Base-by-base conservation (phyloP, 1,140 invertebrate species). In the Panagrolaimus sp. region DNA sequence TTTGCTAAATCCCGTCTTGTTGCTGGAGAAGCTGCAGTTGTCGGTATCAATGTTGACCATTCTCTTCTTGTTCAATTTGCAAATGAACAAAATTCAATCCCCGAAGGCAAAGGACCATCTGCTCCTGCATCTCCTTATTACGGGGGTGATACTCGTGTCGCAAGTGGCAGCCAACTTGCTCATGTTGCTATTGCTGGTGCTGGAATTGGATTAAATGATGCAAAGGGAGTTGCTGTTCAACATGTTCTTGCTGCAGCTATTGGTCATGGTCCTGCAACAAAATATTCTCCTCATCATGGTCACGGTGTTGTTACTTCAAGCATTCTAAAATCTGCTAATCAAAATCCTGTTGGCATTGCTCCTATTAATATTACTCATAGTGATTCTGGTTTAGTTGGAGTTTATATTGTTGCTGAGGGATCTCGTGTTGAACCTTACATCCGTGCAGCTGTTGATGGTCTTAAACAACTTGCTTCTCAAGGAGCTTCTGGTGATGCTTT, bases 41-140 rank as follows among this genome's bases (percentile, higher is more conserved):
- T 81, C 32, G 80, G 80, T 48, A 71, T 81, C 38, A 81, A 81
- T 48, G 70, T 81, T 46, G 81, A 83, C 48, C 80, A 81, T 47
- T 38, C 52, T 44, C 47, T 72, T 62, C 71, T 81, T 1, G 63
- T 81, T 12, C 64, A 75, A 15, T 83, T 83, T 67, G 80, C 77
- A 21, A 68, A 62, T 24, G 66, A 67, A 24, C 72, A 77, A 64
- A 68, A 58, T 32, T 62, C 55, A 21, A 70, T 78, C 48, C 26
- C 43, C 17, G 74, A 72, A 9, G 77, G 75, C 1, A 66, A 63
- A 43, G 75, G 44, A 14, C 43, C 58, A 38, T 44, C 73, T 9
- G 69, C 74, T 17, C 63, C 70, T n/a, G 47, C 71, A 8, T 72
- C 74, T 17, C 83, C 82, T 47, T 65, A 75, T 43, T 71, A 68